Base-by-base conservation (phyloP, 2,888 invertebrate species). In the Drosophila basisetae region DNA sequence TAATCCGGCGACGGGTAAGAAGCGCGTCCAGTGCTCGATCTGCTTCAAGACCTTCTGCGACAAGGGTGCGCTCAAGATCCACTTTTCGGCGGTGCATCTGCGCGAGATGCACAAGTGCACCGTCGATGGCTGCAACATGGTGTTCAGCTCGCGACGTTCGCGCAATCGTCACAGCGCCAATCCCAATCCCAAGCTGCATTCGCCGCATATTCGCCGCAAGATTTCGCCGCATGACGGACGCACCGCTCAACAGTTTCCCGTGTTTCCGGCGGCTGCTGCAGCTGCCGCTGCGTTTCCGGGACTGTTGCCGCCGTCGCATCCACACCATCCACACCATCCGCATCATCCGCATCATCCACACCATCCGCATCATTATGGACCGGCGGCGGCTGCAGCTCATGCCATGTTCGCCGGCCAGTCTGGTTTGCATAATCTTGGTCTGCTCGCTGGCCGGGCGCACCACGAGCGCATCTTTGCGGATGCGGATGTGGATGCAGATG, bases 41-140 rank as follows among this genome's bases (percentile, higher is more conserved):
- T 99, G 99, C 93, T 94, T 99, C 76, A 99, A 99, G 94, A 99
- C 99, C 25, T 99, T 99, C 94, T 99, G 99, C 95, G 99, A 99
- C 94, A 99, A 99, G 94, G 99, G 99, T 77, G 99, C 99, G 6
- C 94, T 99, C 30, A 99, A 99, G 94, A 99, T 99, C 9, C 99
- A 99, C 93, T 99, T 99, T 92, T 99, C 99, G 59, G 99, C 99
- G 0, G 99, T 99, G 18, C 99, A 99, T 93, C 94, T 99, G 70
- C 96, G 99, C 47, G 99, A 99, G 94, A 99, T 99, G 99, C 99
- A 99, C 94, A 98, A 98, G 94, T 99, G 99, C 93, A 99, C 99
- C 0, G 99, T 99, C 0, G 98, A 98, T 92, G 99, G 99, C 0
- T 99, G 99, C 94, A 99, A 97, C 92, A 99, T 99, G 98, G 98